These are phyloP conservation scores for Carassius auratus DNA, from an alignment of 2,113 vertebrate species.

Conservation along the genomic window DNA sequence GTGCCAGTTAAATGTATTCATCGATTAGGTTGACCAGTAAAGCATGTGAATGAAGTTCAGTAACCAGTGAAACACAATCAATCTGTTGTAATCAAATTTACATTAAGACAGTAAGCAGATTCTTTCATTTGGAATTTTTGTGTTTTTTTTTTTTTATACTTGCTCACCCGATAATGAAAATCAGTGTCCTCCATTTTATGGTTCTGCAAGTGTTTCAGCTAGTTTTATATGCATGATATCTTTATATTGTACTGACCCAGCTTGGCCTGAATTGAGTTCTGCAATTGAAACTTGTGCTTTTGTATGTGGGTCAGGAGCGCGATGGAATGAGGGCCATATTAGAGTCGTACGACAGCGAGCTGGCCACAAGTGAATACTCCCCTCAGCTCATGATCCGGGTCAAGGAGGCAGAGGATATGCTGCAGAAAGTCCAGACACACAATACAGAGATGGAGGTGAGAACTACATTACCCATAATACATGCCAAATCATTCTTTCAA, in stretches of 20 bases:
- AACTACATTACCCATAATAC: conserved; percentile 18
- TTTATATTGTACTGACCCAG: background rate
- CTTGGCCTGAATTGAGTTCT: background rate
- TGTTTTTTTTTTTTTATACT: background rate
- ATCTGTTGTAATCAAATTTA: conserved; percentile 10
- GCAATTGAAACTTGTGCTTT: background rate
- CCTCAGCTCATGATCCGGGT: conserved; percentile 87
- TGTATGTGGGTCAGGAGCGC: conserved; percentile 80
- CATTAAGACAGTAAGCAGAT: background rate
- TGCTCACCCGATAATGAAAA: background rate
- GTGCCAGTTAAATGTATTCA: conserved; percentile 17
- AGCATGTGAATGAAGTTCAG: background rate
- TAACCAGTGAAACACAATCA: conserved; percentile 24
- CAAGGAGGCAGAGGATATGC: conserved; percentile 86
- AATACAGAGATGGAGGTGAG: conserved; percentile 89
- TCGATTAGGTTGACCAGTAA: background rate
- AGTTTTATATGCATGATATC: conserved; percentile 1
- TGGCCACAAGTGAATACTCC: conserved; percentile 82
- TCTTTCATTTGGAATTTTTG: background rate
- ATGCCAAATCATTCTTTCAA: background rate
- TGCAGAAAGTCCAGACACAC: conserved; percentile 85
- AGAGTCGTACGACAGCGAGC: conserved; percentile 91
- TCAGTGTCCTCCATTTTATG: background rate
- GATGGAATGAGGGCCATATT: conserved; percentile 93
- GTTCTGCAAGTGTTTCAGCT: background rate